Conservation (phyloP, 2,797 vertebrate species). For the Myiotriccus ornatus region DNA sequence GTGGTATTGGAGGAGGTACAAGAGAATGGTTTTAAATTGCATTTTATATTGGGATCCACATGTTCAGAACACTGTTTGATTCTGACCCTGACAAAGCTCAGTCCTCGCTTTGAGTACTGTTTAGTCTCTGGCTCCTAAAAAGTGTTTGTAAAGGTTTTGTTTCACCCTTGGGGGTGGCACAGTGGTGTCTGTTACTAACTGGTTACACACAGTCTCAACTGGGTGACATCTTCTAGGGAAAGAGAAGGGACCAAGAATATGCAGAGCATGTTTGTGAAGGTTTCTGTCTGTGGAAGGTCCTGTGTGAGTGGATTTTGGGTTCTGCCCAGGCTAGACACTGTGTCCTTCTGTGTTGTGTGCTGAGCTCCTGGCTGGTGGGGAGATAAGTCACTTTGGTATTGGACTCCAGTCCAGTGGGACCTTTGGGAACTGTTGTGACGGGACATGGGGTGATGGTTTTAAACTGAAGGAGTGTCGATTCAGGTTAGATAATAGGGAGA, state of each 20-base stretch:
- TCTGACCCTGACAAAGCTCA: neutral
- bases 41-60: neutral
- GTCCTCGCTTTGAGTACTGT: neutral
- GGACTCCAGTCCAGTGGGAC: neutral
- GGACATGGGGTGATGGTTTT: neutral
- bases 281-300: neutral
- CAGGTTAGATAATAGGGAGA: neutral
- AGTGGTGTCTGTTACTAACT: neutral
- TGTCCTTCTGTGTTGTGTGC: neutral
- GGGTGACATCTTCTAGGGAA: fast-evolving
- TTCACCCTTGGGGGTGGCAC: neutral
- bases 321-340: fast-evolving
- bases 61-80: neutral
- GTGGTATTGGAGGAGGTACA: neutral
- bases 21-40: too few relatives aligned
- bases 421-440: fast-evolving
- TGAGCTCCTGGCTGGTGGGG: fast-evolving
- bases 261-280: fast-evolving
- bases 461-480: neutral
- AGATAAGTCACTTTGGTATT: neutral
- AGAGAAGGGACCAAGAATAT: neutral
- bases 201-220: fast-evolving
- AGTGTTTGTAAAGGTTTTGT: neutral
- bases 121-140: neutral
- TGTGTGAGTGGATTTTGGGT: neutral